A percentile compares a stretch with the other conserved stretches of the same genome.
Evolutionary conservation across 2,113 vertebrate genomes (phyloP).

Genomic region (Phalacrocorax aristotelis): DNA sequence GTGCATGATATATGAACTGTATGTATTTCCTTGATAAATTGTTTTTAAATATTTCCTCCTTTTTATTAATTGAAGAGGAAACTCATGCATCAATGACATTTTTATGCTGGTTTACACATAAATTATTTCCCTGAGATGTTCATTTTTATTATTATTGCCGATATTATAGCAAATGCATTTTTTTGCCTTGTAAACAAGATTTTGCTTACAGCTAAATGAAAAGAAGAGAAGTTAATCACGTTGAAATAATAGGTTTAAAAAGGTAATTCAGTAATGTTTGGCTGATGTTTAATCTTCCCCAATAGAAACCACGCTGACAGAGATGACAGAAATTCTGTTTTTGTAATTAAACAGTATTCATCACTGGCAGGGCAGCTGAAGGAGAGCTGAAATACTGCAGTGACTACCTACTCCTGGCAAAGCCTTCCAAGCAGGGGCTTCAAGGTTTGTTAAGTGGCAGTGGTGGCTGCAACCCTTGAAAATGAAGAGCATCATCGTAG

Average conservation of each 20-base stretch:
- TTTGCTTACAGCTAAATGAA: constrained; percentile 83
- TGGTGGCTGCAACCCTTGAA: neutral
- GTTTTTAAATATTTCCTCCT: constrained; percentile 97
- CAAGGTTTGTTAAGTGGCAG: neutral
- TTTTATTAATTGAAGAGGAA: constrained; percentile 98
- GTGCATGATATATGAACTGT: constrained; percentile 93
- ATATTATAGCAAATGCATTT: constrained; percentile 79
- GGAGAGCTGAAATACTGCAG: constrained; percentile 46
- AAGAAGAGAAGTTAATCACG: constrained; percentile 83
- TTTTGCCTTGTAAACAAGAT: constrained; percentile 83
- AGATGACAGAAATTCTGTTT: constrained; percentile 78
- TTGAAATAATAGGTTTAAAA: constrained; percentile 87
- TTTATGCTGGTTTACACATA: constrained; percentile 88
- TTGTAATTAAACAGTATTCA: constrained; percentile 84
- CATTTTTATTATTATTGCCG: constrained; percentile 84
- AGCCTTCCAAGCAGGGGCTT: neutral
- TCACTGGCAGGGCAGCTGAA: constrained; percentile 70
- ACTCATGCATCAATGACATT: constrained; percentile 98
- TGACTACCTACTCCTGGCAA: neutral
- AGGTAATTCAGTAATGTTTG: constrained; percentile 81
- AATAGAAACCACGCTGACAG: constrained; percentile 73
- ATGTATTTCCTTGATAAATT: constrained; percentile 92
- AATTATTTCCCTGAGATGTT: constrained; percentile 88
- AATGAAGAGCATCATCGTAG: neutral
- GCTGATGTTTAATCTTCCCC: constrained; percentile 81